Base-by-base conservation (phyloP, 2,888 invertebrate genomes). In the Nipponacmea schrenckii region DNA sequence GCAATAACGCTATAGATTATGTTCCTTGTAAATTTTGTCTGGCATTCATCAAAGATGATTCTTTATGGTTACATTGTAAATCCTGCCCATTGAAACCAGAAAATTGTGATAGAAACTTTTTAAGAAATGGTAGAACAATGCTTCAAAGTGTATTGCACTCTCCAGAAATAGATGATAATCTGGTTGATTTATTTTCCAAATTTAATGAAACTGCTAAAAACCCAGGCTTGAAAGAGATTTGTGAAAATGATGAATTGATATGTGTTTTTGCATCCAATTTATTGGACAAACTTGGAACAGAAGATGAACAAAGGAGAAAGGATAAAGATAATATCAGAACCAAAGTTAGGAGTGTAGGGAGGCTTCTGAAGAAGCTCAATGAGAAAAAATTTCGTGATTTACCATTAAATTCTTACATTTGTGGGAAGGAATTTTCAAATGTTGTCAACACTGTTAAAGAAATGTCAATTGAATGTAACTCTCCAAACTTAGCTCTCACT, bases 371-470 rank as follows among this genome's bases (percentile, higher is more conserved):
- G 17, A 31, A 65, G 65, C 20, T 65, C 4, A 65, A 65, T 45
- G 65, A 65, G 4, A 24, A 44, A 7, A 65, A 31, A n/a, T 65
- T 24, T 45, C 24, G 50, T 44, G 14, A 15, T 44, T 0, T 20
- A 7, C 45, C 20, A 15, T 20, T 12, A 17, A 39, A 20, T 39
- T 8, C n/a, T 14, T 65, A 15, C 15, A 39, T 65, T 39, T 65
- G 45, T 65, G 45, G 44, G 14, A 50, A 1, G n/a, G 50, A 50
- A 50, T 74, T 74, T 50, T 39, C n/a, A 20, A 69, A 62, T 62
- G 70, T 70, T 46, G 70, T 67, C 14, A 56, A 31, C n/a, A 48
- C 66, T 15, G 73, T 73, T 17, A 73, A 73, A 50, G 67, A 66
- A 26, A 3, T 73, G 3, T 69, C 67, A 10, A 10, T 17, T 24